Conservation (phyloP, 2,888 invertebrate genomes). For the Heterodera filipjevi region DNA sequence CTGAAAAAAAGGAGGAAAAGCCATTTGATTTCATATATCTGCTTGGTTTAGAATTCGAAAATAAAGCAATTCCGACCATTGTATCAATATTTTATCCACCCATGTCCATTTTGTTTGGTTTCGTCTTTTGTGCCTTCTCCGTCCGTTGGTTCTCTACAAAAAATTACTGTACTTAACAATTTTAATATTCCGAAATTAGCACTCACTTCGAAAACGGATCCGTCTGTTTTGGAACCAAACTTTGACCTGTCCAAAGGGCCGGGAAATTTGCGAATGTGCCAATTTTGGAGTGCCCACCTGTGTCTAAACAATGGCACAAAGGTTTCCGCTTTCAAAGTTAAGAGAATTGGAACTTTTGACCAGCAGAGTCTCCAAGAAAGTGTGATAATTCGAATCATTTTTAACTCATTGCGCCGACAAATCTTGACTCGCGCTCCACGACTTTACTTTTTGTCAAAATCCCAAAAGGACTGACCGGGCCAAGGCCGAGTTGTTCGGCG, state of each 20-base stretch:
- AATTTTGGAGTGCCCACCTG: not conserved
- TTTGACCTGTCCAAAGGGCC: slow-evolving; percentile 48
- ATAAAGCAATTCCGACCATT: too few relatives aligned
- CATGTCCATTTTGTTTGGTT: too few relatives aligned
- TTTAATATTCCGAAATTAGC: not conserved
- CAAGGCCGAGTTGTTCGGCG: slow-evolving; percentile 28
- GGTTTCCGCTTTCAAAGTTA: not conserved
- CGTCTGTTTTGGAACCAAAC: slow-evolving; percentile 51
- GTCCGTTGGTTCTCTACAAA: not conserved
- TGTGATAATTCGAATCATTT: too few relatives aligned
- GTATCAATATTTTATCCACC: too few relatives aligned
- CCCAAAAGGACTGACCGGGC: slow-evolving; percentile 25
- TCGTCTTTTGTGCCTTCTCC: not conserved
- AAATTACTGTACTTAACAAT: not conserved
- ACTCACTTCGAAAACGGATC: slow-evolving; percentile 23
- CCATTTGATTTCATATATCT: too few relatives aligned
- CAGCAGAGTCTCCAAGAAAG: too few relatives aligned
- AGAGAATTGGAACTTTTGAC: too few relatives aligned
- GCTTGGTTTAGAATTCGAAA: too few relatives aligned
- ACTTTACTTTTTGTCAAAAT: not conserved
- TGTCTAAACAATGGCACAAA: not conserved
- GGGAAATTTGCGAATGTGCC: not conserved
- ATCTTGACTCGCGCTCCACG: not conserved
- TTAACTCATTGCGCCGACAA: not conserved
- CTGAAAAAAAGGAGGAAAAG: too few relatives aligned